phyloP scores from a whole-genome alignment of 2,797 vertebrate genomes.

The Sebastes taczanowskii region DNA sequence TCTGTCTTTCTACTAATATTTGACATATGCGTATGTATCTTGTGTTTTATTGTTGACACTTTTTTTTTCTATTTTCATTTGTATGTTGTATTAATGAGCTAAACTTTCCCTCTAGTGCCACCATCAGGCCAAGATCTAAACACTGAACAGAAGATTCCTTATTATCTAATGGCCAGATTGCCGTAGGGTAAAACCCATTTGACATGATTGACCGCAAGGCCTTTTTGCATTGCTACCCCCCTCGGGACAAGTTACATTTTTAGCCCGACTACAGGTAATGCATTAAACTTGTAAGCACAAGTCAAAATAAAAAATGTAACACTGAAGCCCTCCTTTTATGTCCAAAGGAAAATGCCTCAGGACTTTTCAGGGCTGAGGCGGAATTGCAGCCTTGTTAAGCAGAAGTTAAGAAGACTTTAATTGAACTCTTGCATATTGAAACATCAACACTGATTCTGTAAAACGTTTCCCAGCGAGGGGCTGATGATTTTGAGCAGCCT shows the following conservation, averaged over 20 bases:
- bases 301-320: constrained; percentile 17
- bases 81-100: neutral
- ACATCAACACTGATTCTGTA: constrained; percentile 55
- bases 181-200: neutral
- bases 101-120: neutral
- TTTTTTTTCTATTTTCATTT: neutral
- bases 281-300: neutral
- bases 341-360: constrained; percentile 18
- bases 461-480: constrained; percentile 54
- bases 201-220: neutral
- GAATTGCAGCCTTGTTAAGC: constrained; percentile 40
- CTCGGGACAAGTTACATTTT: neutral
- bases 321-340: neutral
- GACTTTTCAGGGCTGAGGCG: constrained; percentile 10
- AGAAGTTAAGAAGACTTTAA: constrained; percentile 43
- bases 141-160: neutral
- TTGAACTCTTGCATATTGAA: constrained; percentile 57
- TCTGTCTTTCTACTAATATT: neutral
- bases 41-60: neutral
- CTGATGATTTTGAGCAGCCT: constrained; percentile 47
- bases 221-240: neutral
- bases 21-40: neutral
- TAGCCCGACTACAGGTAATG: neutral
- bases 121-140: neutral
- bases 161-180: neutral